These are phyloP conservation scores for Poecile montanus DNA, from an alignment of 2,797 vertebrate genomes.

Conservation along the genomic window DNA sequence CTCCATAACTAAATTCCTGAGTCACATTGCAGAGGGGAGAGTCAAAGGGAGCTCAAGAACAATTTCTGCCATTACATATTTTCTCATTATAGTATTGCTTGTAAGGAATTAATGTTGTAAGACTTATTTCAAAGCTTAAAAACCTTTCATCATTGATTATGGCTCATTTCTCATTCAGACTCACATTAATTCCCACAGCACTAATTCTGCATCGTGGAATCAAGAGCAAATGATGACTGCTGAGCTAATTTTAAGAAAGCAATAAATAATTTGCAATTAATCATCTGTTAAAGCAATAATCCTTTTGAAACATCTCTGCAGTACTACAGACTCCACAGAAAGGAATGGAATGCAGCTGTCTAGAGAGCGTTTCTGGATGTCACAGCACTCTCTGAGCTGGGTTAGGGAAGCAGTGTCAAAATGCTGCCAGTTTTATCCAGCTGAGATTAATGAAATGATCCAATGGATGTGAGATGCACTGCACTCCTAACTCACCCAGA, in stretches of 20 bases:
- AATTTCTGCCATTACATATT: slow-evolving; percentile 10
- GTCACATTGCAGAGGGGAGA: slow-evolving; percentile 29
- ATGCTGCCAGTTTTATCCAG: not conserved
- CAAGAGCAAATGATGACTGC: not conserved
- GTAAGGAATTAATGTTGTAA: slow-evolving; percentile 36
- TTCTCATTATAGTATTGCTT: slow-evolving; percentile 10
- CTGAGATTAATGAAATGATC: not conserved
- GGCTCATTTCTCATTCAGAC: slow-evolving; percentile 10
- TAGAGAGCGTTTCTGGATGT: not conserved
- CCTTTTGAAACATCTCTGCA: not conserved
- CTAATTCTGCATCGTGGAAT: not conserved
- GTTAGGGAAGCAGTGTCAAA: not conserved
- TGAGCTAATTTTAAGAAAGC: not conserved
- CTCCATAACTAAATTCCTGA: slow-evolving; percentile 46
- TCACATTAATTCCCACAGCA: not conserved
- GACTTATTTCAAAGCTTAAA: slow-evolving; percentile 2
- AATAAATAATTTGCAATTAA: slow-evolving; percentile 16
- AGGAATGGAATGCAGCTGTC: slow-evolving; percentile 16
- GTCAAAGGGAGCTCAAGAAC: slow-evolving; percentile 14
- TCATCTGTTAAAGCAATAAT: slow-evolving; percentile 5
- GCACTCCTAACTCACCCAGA: not conserved
- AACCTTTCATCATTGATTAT: not conserved
- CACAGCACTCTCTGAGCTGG: not conserved
- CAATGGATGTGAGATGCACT: not conserved
- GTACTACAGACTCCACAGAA: not conserved